Evolutionary conservation across 2,797 vertebrate genomes (phyloP).

Genomic region (Neopelma chrysocephalum): DNA sequence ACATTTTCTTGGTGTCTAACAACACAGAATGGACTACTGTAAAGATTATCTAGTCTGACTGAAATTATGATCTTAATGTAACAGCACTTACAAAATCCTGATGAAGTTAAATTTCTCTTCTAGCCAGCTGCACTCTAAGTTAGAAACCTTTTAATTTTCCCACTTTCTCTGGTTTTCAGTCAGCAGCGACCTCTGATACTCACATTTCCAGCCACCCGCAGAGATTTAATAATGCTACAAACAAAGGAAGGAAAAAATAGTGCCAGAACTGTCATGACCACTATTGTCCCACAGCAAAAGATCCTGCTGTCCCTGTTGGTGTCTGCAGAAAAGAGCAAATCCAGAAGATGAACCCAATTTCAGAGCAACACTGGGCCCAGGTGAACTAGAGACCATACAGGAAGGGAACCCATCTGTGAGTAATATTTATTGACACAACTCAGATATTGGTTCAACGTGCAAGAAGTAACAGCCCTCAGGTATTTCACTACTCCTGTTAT

Average conservation of each 20-base stretch:
- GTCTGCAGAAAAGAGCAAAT: not conserved
- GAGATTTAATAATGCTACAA: not conserved
- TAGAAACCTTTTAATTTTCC: not conserved
- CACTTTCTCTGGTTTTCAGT: not conserved
- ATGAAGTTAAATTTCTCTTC: not conserved
- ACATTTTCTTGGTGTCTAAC: not conserved
- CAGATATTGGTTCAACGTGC: not conserved
- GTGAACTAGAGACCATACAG: not conserved
- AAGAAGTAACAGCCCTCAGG: not conserved
- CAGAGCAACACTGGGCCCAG: not conserved
- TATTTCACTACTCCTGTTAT: not conserved
- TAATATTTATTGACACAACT: not conserved
- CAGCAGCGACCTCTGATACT: not conserved
- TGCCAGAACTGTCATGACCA: not conserved
- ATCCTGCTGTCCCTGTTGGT: not conserved
- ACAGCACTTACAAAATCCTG: not conserved
- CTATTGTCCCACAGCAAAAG: not conserved
- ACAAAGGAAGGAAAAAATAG: not conserved
- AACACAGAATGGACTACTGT: not conserved
- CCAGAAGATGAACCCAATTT: not conserved
- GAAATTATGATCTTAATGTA: not conserved
- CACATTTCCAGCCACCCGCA: not conserved
- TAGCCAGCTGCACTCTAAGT: not conserved
- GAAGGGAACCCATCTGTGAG: not conserved
- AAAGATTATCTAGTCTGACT: not conserved